Conservation (phyloP, 2,797 vertebrate species). For the Spondyliosoma cantharus region DNA sequence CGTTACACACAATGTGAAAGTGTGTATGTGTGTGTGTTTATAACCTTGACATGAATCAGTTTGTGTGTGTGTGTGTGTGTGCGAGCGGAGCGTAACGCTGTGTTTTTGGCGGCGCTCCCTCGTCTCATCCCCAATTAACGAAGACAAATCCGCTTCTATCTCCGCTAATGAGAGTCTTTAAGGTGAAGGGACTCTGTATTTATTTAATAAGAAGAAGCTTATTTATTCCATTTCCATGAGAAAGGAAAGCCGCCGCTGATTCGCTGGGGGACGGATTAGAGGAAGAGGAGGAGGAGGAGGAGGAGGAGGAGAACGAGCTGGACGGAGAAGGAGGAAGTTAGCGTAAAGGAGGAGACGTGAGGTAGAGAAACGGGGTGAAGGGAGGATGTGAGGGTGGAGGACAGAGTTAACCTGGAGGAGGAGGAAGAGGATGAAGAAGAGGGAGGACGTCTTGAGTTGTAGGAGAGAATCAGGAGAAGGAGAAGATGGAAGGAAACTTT, state of each 20-base stretch:
- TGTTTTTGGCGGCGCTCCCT: constrained; percentile 56
- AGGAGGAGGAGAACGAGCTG: neutral
- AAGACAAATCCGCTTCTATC: constrained; percentile 76
- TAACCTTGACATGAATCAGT: constrained; percentile 20
- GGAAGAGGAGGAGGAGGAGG: constrained; percentile 15
- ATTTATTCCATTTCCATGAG: constrained; percentile 68
- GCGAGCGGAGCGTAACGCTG: constrained; percentile 11
- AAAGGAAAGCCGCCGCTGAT: constrained; percentile 57
- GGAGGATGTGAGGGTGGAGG: neutral
- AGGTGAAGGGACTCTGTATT: constrained; percentile 71
- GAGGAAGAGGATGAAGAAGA: neutral
- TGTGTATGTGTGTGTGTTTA: constrained; percentile 34
- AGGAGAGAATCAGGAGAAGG: no score
- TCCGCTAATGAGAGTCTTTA: constrained; percentile 79
- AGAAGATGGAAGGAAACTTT: neutral
- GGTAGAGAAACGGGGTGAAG: neutral
- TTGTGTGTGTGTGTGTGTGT: neutral
- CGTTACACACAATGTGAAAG: constrained; percentile 12
- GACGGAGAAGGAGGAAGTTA: neutral
- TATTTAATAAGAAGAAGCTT: constrained; percentile 66
- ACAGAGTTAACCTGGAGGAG: neutral
- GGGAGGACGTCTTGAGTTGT: no score
- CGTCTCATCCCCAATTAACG: constrained; percentile 79
- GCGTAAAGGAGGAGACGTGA: neutral
- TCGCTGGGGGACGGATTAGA: constrained; percentile 51